These are phyloP conservation scores for Leptogaster cylindrica DNA, from an alignment of 2,888 invertebrate genomes.

Conservation along the genomic window DNA sequence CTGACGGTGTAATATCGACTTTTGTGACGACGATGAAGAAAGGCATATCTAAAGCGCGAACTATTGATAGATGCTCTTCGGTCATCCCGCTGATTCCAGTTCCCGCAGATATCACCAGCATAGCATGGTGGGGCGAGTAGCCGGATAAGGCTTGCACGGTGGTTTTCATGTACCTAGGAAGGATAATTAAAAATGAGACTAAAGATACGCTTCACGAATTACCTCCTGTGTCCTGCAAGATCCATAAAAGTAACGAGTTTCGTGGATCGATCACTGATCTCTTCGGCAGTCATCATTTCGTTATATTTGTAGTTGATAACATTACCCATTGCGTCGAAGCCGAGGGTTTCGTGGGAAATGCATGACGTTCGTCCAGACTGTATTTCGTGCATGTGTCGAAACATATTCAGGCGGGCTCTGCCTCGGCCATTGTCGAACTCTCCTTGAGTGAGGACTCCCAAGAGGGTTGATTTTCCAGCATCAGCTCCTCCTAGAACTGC, in stretches of 20 bases:
- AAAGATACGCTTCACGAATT: not conserved
- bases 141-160: slow-evolving; percentile 94
- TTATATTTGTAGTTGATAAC: slow-evolving; percentile 88
- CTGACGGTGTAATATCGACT: slow-evolving; percentile 79
- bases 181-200: not conserved
- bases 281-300: slow-evolving; percentile 88
- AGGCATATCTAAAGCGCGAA: slow-evolving; percentile 81
- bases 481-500: slow-evolving; percentile 96
- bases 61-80: slow-evolving; percentile 88
- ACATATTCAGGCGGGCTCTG: slow-evolving; percentile 92
- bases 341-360: slow-evolving; percentile 94
- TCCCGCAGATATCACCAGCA: slow-evolving; percentile 83
- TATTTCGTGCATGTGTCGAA: slow-evolving; percentile 94
- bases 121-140: slow-evolving; percentile 89
- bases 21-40: slow-evolving; percentile 95
- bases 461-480: slow-evolving; percentile 95
- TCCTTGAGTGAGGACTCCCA: slow-evolving; percentile 95
- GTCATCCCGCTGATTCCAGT: slow-evolving; percentile 83
- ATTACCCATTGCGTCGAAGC: slow-evolving; percentile 87
- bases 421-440: slow-evolving; percentile 95
- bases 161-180: slow-evolving; percentile 78
- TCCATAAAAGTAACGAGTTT: slow-evolving; percentile 95
- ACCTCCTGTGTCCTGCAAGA: slow-evolving; percentile 91
- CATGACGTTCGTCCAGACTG: slow-evolving; percentile 93
- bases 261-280: slow-evolving; percentile 90